These are phyloP conservation scores for Trigoniulus corallinus DNA, from an alignment of 1,140 invertebrate species.

Conservation along the genomic window DNA sequence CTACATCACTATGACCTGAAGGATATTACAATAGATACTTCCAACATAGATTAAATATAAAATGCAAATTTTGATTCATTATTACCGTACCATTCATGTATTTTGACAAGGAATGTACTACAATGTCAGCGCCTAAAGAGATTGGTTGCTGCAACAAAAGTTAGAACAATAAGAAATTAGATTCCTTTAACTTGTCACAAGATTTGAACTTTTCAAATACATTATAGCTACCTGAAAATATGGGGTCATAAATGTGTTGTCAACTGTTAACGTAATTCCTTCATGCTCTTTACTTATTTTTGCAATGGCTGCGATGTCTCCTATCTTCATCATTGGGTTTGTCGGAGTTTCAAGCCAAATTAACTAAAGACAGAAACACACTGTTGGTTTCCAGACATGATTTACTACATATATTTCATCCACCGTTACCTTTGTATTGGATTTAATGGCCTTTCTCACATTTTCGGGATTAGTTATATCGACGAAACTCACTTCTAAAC, in stretches of 20 bases:
- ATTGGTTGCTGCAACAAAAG: constrained; percentile 50
- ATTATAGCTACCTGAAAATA: constrained; percentile 61
- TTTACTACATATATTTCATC: no score
- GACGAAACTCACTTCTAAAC: constrained; percentile 59
- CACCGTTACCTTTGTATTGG: constrained; percentile 61
- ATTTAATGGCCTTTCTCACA: constrained; percentile 48
- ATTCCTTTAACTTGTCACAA: constrained; percentile 4
- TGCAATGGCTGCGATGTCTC: constrained; percentile 64
- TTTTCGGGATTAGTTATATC: constrained; percentile 53
- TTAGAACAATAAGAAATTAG: constrained; percentile 8
- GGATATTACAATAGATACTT: constrained; percentile 5
- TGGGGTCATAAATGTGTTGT: constrained; percentile 94
- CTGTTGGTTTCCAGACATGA: neutral
- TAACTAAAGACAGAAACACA: constrained; percentile 36
- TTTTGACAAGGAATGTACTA: constrained; percentile 87
- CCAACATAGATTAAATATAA: constrained; percentile 15
- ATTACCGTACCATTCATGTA: constrained; percentile 70
- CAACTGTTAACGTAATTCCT: constrained; percentile 71
- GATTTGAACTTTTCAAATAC: no score
- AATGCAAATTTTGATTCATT: no score
- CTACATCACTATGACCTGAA: constrained; percentile 75
- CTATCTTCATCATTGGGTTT: constrained; percentile 86
- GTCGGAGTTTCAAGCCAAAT: constrained; percentile 96
- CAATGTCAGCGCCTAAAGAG: constrained; percentile 77
- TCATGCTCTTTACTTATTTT: constrained; percentile 40